Percentiles rank a stretch among this genome's conserved stretches.
Conservation (phyloP, 2,797 vertebrate genomes). For the Alca torda region DNA sequence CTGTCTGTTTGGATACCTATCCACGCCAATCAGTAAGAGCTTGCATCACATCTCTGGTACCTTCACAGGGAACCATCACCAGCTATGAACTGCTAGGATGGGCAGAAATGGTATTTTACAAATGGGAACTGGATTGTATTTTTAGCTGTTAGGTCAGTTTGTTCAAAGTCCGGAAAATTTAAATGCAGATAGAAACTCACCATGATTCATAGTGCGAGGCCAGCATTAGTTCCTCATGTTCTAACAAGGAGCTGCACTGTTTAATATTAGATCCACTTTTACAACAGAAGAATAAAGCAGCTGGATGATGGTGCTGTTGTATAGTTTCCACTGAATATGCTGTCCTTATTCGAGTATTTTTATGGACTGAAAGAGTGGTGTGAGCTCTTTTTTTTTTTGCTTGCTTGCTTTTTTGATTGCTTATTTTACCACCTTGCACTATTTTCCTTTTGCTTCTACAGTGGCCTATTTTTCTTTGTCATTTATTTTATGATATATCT, state of each 20-base stretch:
- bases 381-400: neutral
- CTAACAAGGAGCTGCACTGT: neutral
- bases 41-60: neutral
- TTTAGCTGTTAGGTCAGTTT: conserved; percentile 43
- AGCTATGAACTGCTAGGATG: neutral
- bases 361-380: neutral
- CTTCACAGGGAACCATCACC: neutral
- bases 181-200: conserved; percentile 2
- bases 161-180: conserved; percentile 5
- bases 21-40: neutral
- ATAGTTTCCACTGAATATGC: neutral
- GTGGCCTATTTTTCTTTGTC: neutral
- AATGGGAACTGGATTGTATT: neutral
- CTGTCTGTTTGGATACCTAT: neutral
- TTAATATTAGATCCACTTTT: conserved; percentile 5
- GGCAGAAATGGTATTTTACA: conserved; percentile 7
- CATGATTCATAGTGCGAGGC: neutral
- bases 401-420: neutral
- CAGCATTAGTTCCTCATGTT: conserved; percentile 4
- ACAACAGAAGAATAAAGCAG: neutral
- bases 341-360: neutral
- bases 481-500: neutral
- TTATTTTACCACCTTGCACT: neutral
- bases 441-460: neutral
- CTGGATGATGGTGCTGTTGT: neutral